A percentile compares a stretch with the other conserved stretches of the same genome.
These are phyloP conservation scores for Natrix natrix DNA, from an alignment of 2,797 vertebrate genomes.

Conservation along the genomic window DNA sequence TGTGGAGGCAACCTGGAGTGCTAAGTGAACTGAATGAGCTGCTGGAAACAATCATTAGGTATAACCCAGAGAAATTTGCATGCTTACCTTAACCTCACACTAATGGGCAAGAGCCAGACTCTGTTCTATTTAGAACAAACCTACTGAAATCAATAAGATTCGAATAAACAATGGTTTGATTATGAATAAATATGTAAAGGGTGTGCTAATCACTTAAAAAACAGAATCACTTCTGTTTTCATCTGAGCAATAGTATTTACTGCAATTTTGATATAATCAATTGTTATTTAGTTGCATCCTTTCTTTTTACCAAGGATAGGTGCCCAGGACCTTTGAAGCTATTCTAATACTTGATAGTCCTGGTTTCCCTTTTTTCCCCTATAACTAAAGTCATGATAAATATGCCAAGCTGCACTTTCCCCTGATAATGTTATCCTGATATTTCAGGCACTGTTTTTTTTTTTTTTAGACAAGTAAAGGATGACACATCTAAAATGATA, in stretches of 20 bases:
- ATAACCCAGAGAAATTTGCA: background rate
- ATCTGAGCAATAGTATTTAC: background rate
- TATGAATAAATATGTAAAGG: background rate
- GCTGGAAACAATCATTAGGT: background rate
- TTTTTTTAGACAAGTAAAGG: slow-evolving; percentile 23
- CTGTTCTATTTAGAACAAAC: background rate
- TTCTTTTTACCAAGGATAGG: background rate
- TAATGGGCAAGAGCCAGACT: background rate
- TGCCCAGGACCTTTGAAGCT: background rate
- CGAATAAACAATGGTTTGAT: background rate
- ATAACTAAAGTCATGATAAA: fast-evolving
- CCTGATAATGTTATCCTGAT: slow-evolving; percentile 7
- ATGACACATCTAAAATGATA: slow-evolving; percentile 55
- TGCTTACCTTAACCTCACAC: background rate
- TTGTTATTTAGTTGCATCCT: background rate
- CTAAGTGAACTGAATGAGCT: background rate
- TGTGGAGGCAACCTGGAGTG: background rate
- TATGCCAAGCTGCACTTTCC: slow-evolving; percentile 2
- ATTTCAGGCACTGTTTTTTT: background rate
- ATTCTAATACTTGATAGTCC: background rate
- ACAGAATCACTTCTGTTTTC: background rate
- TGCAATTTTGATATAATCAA: background rate
- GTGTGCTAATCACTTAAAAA: background rate
- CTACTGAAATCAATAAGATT: background rate
- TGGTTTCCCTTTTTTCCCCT: background rate